These are phyloP conservation scores for Picathartes gymnocephalus DNA, from an alignment of 2,113 vertebrate species.

Conservation along the genomic window DNA sequence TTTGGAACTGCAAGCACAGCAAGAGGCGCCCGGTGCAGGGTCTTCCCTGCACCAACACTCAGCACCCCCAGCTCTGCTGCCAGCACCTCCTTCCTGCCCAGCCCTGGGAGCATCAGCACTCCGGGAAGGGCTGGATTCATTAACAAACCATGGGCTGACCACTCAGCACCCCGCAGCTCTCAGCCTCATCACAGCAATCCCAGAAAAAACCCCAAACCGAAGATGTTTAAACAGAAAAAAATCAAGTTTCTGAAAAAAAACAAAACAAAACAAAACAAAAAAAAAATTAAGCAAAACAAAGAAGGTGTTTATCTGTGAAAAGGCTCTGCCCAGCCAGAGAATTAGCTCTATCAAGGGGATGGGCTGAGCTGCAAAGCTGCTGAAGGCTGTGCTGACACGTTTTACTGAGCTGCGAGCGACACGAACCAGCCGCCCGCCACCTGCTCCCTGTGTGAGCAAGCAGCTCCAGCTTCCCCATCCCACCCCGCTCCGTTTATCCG, in stretches of 20 bases:
- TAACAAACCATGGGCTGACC: rapidly evolving
- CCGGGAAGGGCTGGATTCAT: rapidly evolving
- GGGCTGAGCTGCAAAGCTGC: slow-evolving; percentile 52
- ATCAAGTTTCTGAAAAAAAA: not conserved
- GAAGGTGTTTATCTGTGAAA: slow-evolving; percentile 55
- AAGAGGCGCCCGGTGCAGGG: not conserved
- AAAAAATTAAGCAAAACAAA: not conserved
- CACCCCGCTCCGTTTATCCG: rapidly evolving
- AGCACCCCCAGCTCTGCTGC: not conserved
- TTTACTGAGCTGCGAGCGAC: slow-evolving; percentile 23
- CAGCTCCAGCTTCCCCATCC: not conserved
- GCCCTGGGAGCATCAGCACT: rapidly evolving
- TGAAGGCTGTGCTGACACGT: slow-evolving; percentile 23
- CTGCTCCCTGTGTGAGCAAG: not conserved
- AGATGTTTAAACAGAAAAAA: not conserved
- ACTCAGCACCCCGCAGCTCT: not conserved
- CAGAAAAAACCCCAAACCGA: not conserved
- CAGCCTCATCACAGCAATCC: not conserved
- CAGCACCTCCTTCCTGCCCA: not conserved
- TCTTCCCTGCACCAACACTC: not conserved
- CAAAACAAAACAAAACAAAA: not conserved
- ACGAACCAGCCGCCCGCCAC: slow-evolving; percentile 27
- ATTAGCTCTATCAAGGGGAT: slow-evolving; percentile 43
- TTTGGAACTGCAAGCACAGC: not conserved
- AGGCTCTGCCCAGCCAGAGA: slow-evolving; percentile 25